Evolutionary conservation across 2,888 invertebrate genomes (phyloP).

Genomic region (Heliconius cydno): DNA sequence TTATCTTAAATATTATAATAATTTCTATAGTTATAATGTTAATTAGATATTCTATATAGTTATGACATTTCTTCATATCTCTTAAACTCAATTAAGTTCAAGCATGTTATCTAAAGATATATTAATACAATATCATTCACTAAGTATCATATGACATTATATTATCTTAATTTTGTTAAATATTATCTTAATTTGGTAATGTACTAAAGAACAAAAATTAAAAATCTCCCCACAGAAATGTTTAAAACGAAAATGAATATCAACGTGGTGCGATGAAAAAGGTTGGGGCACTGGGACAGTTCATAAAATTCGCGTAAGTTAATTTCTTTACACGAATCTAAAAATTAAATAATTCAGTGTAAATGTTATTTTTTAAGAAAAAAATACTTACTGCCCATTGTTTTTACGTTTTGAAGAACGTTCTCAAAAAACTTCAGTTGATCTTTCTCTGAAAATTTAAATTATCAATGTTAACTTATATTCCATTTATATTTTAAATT

Average conservation of each 20-base stretch:
- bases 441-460: constrained; percentile 43
- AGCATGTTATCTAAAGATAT: no score
- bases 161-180: no score
- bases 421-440: constrained; percentile 49
- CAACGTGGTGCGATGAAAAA: not conserved
- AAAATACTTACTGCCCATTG: constrained; percentile 39
- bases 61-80: no score
- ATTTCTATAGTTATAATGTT: no score
- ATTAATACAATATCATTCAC: no score
- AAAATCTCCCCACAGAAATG: not conserved
- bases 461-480: not conserved
- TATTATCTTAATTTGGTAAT: no score
- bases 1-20: no score
- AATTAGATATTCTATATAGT: no score
- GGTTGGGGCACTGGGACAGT: no score
- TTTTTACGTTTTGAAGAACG: constrained; percentile 46
- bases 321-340: no score
- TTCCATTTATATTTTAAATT: not conserved
- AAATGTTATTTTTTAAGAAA: not conserved
- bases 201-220: not conserved
- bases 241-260: not conserved
- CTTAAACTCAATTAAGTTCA: no score
- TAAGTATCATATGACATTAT: no score
- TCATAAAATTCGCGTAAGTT: not conserved
- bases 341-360: not conserved